Percentiles rank a stretch among this genome's conserved stretches.
phyloP scores from a whole-genome alignment of 2,113 vertebrate species.

The Rhynchomys soricoides region DNA sequence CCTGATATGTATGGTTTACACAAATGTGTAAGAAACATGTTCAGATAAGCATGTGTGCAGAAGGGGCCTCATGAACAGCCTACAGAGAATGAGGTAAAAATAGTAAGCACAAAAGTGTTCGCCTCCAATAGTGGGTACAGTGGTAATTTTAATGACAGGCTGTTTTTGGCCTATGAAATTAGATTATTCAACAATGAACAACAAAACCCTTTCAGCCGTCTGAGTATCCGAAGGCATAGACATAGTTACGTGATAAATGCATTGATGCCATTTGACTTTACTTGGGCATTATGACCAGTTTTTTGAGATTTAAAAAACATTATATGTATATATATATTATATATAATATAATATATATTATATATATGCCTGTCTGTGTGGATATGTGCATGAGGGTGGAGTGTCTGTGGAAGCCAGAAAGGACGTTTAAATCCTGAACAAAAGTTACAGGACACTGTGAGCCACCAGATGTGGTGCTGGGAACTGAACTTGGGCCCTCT shows the following conservation, averaged over 20 bases:
- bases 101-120: background rate
- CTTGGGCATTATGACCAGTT: background rate
- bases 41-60: background rate
- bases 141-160: background rate
- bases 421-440: too few relatives aligned
- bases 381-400: background rate
- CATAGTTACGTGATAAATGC: background rate
- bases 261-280: background rate
- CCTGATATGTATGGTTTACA: background rate
- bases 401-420: background rate
- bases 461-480: background rate
- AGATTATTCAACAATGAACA: background rate
- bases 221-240: background rate
- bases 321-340: too few relatives aligned
- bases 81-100: background rate
- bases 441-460: background rate
- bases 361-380: background rate
- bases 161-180: slow-evolving; percentile 14
- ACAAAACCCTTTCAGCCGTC: background rate
- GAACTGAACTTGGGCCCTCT: too few relatives aligned
- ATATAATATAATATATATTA: too few relatives aligned
- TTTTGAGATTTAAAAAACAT: background rate
- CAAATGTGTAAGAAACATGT: background rate
- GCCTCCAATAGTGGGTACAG: background rate
- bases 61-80: background rate